phyloP scores from a whole-genome alignment of 2,113 vertebrate genomes.

The Myiagra hebetior region DNA sequence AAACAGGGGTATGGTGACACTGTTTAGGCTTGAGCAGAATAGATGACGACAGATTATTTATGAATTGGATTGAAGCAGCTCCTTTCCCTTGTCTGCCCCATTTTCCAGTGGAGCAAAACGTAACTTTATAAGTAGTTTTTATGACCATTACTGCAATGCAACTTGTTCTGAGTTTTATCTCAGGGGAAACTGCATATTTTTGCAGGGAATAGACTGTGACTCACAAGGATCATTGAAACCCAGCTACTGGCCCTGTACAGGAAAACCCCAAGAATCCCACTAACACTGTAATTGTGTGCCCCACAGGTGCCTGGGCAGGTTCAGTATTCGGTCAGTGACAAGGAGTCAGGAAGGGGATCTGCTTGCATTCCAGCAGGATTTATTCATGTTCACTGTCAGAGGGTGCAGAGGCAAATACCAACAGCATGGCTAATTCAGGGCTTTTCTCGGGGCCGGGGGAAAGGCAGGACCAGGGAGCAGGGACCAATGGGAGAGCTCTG shows the following conservation, averaged over 20 bases:
- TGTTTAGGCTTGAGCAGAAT: slow-evolving; percentile 9
- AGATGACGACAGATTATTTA: not conserved
- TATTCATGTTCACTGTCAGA: too few species aligned
- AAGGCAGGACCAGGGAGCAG: too few species aligned
- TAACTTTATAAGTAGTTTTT: not conserved
- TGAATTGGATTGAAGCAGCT: not conserved
- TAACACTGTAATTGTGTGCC: too few species aligned
- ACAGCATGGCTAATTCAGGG: too few species aligned
- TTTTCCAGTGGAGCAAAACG: not conserved
- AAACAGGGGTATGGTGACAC: not conserved
- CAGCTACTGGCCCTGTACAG: not conserved
- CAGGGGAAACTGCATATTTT: not conserved
- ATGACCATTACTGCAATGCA: not conserved
- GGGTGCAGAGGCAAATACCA: too few species aligned
- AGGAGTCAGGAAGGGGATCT: too few species aligned
- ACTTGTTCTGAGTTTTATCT: not conserved
- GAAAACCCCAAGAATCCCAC: not conserved
- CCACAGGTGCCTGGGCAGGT: too few species aligned
- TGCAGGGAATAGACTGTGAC: not conserved
- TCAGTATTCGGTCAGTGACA: too few species aligned
- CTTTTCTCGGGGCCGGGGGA: too few species aligned
- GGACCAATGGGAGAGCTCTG: too few species aligned
- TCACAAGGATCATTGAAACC: not conserved
- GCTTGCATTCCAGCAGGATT: too few species aligned
- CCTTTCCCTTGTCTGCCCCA: not conserved